Evolutionary conservation across 2,797 vertebrate species (phyloP).

Genomic region (Ptychadena robeensis): DNA sequence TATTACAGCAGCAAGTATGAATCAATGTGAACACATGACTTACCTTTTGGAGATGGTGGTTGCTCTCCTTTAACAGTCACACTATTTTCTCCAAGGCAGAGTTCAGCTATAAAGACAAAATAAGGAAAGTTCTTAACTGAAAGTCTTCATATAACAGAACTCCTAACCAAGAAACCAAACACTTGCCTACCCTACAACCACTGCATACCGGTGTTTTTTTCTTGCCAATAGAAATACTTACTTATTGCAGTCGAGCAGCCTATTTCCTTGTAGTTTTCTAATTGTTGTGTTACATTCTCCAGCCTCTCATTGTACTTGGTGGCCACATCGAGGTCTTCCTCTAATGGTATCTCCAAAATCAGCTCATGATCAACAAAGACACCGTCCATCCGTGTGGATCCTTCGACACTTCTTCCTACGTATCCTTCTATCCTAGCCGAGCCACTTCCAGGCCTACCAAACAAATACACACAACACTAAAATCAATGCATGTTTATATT

Average conservation of each 20-base stretch:
- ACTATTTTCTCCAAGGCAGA: not conserved
- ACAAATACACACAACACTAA: not conserved
- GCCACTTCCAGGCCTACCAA: not conserved
- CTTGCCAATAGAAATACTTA: not conserved
- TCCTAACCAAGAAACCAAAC: no score
- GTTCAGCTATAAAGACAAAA: not conserved
- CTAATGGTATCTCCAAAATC: not conserved
- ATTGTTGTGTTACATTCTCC: not conserved
- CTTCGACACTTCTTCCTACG: not conserved
- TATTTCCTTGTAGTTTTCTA: not conserved
- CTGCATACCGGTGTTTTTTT: no score
- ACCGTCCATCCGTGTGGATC: not conserved
- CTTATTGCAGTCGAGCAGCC: not conserved
- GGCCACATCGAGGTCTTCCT: not conserved
- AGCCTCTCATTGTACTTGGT: not conserved
- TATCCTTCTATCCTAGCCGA: not conserved
- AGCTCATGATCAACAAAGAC: constrained; percentile 8
- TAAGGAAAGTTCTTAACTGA: not conserved
- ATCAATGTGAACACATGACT: not conserved
- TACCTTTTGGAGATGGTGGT: not conserved
- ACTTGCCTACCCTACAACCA: not conserved
- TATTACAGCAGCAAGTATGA: not conserved
- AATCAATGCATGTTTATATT: not conserved
- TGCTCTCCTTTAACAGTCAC: not conserved
- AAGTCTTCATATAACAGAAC: no score